A percentile compares a stretch with the other conserved stretches of the same genome.
Conservation (phyloP, 2,888 invertebrate genomes). For the Athalia cordata region DNA sequence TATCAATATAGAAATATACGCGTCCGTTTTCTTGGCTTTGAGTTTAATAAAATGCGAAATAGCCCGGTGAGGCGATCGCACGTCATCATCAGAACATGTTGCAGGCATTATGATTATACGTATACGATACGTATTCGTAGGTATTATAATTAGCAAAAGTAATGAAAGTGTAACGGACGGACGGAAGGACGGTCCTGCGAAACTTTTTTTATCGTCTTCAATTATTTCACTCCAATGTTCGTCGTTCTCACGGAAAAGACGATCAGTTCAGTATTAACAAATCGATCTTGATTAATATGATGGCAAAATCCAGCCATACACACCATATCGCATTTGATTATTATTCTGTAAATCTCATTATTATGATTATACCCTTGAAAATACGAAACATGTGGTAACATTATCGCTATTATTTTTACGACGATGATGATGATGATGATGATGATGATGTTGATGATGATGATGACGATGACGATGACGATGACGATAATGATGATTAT, state of each 20-base stretch:
- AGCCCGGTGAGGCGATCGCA: not conserved
- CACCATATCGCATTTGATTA: not conserved
- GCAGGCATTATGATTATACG: no score
- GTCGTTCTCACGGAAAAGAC: conserved; percentile 32
- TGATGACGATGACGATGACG: no score
- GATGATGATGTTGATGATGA: no score
- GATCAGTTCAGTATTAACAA: not conserved
- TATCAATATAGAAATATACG: conserved; percentile 1
- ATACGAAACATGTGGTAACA: conserved; percentile 57
- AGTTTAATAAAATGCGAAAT: not conserved
- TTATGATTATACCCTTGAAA: conserved; percentile 48
- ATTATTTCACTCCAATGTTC: not conserved
- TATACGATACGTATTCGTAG: no score
- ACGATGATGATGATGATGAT: no score
- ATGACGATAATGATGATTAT: no score
- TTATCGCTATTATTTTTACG: no score
- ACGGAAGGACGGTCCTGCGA: conserved; percentile 35
- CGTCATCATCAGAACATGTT: no score
- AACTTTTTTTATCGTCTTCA: not conserved
- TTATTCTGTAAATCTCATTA: not conserved
- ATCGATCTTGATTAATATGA: not conserved
- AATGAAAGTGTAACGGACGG: conserved; percentile 28
- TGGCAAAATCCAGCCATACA: not conserved
- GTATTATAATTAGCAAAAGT: not conserved
- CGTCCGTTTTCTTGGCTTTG: conserved; percentile 17